phyloP scores from a whole-genome alignment of 2,113 vertebrate genomes.

The Cisticola juncidis region DNA sequence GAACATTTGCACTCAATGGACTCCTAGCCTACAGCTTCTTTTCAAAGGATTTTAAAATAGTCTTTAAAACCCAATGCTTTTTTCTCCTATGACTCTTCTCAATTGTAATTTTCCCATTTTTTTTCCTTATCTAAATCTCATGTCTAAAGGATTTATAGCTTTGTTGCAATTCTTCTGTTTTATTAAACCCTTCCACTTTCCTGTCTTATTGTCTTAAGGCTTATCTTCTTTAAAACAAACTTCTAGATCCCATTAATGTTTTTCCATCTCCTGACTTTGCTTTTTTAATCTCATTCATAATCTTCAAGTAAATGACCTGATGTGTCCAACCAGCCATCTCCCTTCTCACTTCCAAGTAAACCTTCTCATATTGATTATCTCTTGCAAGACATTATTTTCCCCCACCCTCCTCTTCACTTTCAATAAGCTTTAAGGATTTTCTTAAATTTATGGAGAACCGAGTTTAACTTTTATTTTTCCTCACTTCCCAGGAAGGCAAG shows the following conservation, averaged over 20 bases:
- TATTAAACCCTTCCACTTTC: background rate
- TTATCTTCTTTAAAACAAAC: constrained; percentile 17
- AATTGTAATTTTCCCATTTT: background rate
- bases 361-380: background rate
- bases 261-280: background rate
- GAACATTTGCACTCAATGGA: background rate
- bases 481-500: background rate
- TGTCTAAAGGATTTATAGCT: constrained; percentile 19
- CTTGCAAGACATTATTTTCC: background rate
- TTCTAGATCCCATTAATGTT: background rate
- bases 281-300: background rate
- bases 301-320: background rate
- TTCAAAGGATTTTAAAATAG: background rate
- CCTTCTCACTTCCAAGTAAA: background rate
- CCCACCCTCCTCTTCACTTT: background rate
- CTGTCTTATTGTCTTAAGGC: background rate
- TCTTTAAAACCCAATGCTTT: background rate
- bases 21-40: background rate
- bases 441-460: background rate
- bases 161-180: background rate
- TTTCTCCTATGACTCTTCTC: background rate
- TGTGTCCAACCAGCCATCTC: background rate
- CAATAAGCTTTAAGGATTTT: background rate
- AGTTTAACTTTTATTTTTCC: background rate
- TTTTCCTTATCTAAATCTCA: constrained; percentile 3